A percentile compares a stretch with the other conserved stretches of the same genome.
phyloP scores from a whole-genome alignment of 2,888 invertebrate species.

The Xanthorhoe designata region DNA sequence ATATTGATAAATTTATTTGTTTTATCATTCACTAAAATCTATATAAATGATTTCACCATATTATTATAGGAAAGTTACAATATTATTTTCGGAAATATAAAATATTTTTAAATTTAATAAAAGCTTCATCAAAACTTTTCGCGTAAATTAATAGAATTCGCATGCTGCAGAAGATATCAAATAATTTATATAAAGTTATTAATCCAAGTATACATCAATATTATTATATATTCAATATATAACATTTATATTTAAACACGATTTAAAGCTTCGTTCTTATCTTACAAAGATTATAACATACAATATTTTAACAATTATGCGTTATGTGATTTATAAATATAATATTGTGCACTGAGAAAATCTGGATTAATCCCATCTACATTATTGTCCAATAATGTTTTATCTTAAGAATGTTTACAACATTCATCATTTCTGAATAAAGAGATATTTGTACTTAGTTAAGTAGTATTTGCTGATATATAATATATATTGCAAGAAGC shows the following conservation, averaged over 20 bases:
- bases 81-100: no score
- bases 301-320: conserved; percentile 46
- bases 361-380: conserved; percentile 62
- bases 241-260: conserved; percentile 68
- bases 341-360: conserved; percentile 38
- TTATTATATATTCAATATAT: conserved; percentile 40
- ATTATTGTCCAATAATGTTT: conserved; percentile 77
- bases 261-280: conserved; percentile 81
- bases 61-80: neutral
- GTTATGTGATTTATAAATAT: conserved; percentile 32
- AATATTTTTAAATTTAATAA: neutral
- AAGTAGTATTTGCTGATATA: neutral
- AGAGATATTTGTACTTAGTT: conserved; percentile 11
- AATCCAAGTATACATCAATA: conserved; percentile 33
- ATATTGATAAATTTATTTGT: neutral
- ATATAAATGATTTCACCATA: neutral
- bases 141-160: neutral
- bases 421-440: conserved; percentile 55
- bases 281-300: conserved; percentile 67
- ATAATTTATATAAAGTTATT: conserved; percentile 20
- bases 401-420: conserved; percentile 63
- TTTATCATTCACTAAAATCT: neutral
- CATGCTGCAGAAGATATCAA: conserved; percentile 17
- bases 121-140: neutral
- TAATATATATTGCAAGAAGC: conserved; percentile 20